A percentile compares a stretch with the other conserved stretches of the same genome.
phyloP scores from a whole-genome alignment of 92 coral and sea anemone genomes.

The Paragorgia papillata region DNA sequence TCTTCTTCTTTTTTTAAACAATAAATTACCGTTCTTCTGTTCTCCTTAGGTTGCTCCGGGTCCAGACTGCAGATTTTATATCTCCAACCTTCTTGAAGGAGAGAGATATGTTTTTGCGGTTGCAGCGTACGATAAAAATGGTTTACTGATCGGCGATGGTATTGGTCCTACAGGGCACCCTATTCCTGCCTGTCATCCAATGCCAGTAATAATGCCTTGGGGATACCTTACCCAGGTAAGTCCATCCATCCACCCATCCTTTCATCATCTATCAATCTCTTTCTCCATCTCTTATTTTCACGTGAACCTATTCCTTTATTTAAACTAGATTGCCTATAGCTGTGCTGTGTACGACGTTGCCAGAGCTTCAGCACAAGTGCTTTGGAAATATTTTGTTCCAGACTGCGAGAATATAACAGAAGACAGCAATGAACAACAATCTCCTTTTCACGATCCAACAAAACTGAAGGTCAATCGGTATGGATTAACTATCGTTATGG shows the following conservation, averaged over 20 bases:
- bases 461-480: constrained; percentile 4
- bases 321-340: constrained; percentile 54
- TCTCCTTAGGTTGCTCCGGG: constrained; percentile 85
- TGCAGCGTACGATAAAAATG: constrained; percentile 81
- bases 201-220: constrained; percentile 95
- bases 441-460: constrained; percentile 1
- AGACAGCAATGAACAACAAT: constrained; percentile 42
- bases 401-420: constrained; percentile 51
- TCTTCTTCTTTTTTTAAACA: neutral
- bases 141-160: constrained; percentile 84
- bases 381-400: constrained; percentile 87
- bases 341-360: constrained; percentile 74
- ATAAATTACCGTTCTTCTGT: neutral
- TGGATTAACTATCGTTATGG: neutral
- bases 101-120: constrained; percentile 88
- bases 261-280: neutral
- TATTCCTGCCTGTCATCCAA: constrained; percentile 71
- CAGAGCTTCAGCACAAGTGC: constrained; percentile 74
- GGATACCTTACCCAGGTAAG: constrained; percentile 88
- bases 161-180: constrained; percentile 82
- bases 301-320: neutral
- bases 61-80: constrained; percentile 65
- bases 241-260: neutral
- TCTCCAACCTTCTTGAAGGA: constrained; percentile 71
- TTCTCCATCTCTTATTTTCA: neutral